A percentile compares a stretch with the other conserved stretches of the same genome.
Evolutionary conservation across 2,888 invertebrate species (phyloP).

Genomic region (Heliconius aoede): DNA sequence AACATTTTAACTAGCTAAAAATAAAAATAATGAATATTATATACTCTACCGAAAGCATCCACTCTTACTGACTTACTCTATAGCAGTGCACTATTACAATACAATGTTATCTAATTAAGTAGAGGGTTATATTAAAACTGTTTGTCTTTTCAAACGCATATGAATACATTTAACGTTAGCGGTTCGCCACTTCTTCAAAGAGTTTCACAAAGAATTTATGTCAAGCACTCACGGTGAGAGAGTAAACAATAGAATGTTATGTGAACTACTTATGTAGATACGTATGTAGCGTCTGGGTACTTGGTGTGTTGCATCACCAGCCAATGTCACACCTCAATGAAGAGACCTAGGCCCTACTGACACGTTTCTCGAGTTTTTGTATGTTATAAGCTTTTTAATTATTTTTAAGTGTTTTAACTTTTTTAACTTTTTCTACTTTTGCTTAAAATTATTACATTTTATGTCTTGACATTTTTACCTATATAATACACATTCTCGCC

Average conservation of each 20-base stretch:
- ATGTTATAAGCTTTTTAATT: neutral
- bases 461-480: neutral
- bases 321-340: slow-evolving; percentile 6
- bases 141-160: slow-evolving; percentile 1
- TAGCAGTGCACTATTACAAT: neutral
- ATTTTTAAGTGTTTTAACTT: neutral
- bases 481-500: too few species aligned
- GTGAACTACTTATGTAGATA: neutral
- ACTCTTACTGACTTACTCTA: neutral
- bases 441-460: neutral
- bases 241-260: slow-evolving; percentile 26
- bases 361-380: neutral
- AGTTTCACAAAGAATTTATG: slow-evolving; percentile 63
- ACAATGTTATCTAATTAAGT: slow-evolving; percentile 12
- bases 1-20: neutral
- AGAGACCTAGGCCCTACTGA: neutral
- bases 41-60: neutral
- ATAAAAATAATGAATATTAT: neutral
- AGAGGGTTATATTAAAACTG: slow-evolving; percentile 10
- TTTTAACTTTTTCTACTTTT: neutral
- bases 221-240: slow-evolving; percentile 52
- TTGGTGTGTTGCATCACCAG: slow-evolving; percentile 6
- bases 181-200: slow-evolving; percentile 56
- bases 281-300: too few species aligned
- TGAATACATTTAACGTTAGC: slow-evolving; percentile 42